phyloP scores from a whole-genome alignment of 2,888 invertebrate genomes.

The Sylvicola cinctus region DNA sequence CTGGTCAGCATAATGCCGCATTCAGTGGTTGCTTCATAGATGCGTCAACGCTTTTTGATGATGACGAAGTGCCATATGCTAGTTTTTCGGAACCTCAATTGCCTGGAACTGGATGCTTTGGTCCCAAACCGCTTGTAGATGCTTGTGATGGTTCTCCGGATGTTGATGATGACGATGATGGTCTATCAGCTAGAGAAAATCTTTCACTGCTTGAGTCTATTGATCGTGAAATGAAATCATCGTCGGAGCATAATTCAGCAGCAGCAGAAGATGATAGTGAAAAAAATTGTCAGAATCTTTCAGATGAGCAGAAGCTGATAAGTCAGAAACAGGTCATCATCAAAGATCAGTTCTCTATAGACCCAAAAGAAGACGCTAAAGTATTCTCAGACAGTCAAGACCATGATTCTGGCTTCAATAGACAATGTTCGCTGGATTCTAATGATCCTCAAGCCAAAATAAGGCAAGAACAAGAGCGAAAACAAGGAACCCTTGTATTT shows the following conservation, averaged over 20 bases:
- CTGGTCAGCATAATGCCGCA: conserved; percentile 4
- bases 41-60: conserved; percentile 52
- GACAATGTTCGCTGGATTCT: conserved; percentile 10
- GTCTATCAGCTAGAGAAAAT: neutral
- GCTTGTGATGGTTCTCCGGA: neutral
- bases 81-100: neutral
- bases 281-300: conserved; percentile 14
- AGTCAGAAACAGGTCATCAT: conserved; percentile 7
- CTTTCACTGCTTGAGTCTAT: too few relatives aligned
- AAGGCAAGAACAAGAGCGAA: conserved; percentile 29
- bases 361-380: conserved; percentile 4
- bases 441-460: neutral
- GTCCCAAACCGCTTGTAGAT: neutral
- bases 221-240: too few relatives aligned
- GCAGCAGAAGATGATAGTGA: conserved; percentile 10
- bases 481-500: conserved; percentile 35
- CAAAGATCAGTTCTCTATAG: conserved; percentile 10
- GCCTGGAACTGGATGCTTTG: neutral
- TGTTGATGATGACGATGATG: neutral
- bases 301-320: conserved; percentile 22
- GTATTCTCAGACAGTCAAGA: conserved; percentile 10
- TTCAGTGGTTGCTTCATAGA: conserved; percentile 46
- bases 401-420: conserved; percentile 14
- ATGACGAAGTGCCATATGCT: conserved; percentile 27
- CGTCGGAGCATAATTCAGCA: too few relatives aligned